Base-by-base conservation (phyloP, 2,888 invertebrate species). In the Drosophila monieri region DNA sequence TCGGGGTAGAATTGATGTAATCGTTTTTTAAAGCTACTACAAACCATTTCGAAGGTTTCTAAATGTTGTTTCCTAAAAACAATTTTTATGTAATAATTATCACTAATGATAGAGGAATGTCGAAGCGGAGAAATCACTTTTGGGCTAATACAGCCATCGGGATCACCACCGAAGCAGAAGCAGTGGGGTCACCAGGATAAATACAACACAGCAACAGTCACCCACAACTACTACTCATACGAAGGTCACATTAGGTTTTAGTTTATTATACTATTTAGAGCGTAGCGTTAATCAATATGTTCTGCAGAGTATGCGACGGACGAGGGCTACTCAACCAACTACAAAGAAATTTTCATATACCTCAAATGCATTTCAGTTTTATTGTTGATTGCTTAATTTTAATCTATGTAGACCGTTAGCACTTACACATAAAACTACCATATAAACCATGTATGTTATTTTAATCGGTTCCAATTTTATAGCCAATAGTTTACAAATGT, bases 291-390 rank as follows among this genome's bases (percentile, higher is more conserved):
- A 64, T 61, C 51, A 55, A 69, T 65, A 65, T 73, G 76, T 49
- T 71, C 88, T 70, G 86, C 85, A 61, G 65, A 68, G 81, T 76
- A 64, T 27, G 64, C 53, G 43, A 27, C 18, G 84, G 71, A 76
- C 47, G 60, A 41, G 51, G 37, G 61, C 70, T 78, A 79, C 84
- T 85, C 79, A 88, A 78, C 73, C 80, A 89, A 90, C 90, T 88
- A 90, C 79, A 89, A 89, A 89, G 90, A 89, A 91, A 91, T 89
- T 91, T 90, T 90, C 86, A 90, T 90, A 90, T 91, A 90, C 91
- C 91, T 91, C 91, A 90, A 85, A 90, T 89, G 91, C 91, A 90
- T 91, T 90, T 90, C 91, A 90, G 90, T 91, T 91, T 89, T 88
- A 90, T 88, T 85, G 79, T 89, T 85, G 79, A 89, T 80, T 90